Evolutionary conservation across 2,113 vertebrate genomes (phyloP).

Genomic region (Chlorodrepanis virens): DNA sequence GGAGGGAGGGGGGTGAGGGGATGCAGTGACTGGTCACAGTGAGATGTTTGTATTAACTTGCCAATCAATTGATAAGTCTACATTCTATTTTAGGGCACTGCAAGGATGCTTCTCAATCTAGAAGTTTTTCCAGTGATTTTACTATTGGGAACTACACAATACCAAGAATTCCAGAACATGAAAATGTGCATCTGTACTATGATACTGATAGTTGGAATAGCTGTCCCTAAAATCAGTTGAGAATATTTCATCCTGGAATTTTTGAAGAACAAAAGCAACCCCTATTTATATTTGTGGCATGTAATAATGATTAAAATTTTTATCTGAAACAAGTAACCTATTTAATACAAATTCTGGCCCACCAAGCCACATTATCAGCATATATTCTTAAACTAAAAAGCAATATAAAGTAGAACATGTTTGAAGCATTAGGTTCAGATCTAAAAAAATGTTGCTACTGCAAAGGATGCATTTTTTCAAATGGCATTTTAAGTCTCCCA

Average conservation of each 20-base stretch:
- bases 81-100: background rate
- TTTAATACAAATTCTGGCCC: background rate
- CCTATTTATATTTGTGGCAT: background rate
- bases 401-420: background rate
- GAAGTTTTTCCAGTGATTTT: background rate
- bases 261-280: background rate
- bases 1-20: fast-evolving
- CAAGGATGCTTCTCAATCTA: background rate
- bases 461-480: background rate
- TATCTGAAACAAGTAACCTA: background rate
- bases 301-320: background rate
- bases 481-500: background rate
- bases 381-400: background rate
- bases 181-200: background rate
- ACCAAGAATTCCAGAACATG: background rate
- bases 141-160: background rate
- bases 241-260: background rate
- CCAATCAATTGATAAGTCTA: background rate
- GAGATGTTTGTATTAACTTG: background rate
- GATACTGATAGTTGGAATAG: background rate
- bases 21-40: background rate
- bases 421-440: background rate
- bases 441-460: background rate
- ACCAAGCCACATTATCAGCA: background rate
- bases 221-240: background rate